Percentiles rank a stretch among this genome's conserved stretches.
Evolutionary conservation across 2,797 vertebrate genomes (phyloP).

Genomic region (Malurus splendens): DNA sequence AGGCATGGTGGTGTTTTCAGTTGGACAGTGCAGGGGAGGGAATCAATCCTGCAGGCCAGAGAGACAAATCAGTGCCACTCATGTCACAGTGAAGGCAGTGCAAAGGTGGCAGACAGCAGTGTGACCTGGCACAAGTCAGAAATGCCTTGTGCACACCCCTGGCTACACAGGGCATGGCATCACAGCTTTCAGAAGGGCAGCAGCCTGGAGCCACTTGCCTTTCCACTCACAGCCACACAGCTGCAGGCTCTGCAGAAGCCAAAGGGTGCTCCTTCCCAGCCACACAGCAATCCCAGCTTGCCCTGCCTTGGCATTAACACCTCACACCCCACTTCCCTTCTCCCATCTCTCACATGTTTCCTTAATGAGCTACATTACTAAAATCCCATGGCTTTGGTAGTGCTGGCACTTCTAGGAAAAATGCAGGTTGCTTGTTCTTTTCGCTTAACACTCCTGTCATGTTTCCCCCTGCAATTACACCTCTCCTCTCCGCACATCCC

Average conservation of each 20-base stretch:
- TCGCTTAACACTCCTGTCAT: neutral
- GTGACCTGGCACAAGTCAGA: neutral
- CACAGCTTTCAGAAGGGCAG: neutral
- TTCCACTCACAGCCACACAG: neutral
- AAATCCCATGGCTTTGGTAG: neutral
- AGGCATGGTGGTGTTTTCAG: neutral
- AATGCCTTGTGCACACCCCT: neutral
- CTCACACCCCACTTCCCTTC: neutral
- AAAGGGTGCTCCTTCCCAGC: neutral
- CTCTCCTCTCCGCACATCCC: neutral
- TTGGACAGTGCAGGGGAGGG: neutral
- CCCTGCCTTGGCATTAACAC: neutral
- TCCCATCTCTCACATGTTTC: rapidly evolving
- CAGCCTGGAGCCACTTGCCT: neutral
- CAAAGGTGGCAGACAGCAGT: rapidly evolving
- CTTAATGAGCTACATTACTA: neutral
- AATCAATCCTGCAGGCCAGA: neutral
- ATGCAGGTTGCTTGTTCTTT: neutral
- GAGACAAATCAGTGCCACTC: rapidly evolving
- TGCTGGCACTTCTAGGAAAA: neutral
- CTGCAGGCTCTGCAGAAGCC: neutral
- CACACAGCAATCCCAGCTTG: neutral
- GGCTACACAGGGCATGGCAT: rapidly evolving
- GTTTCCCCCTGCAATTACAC: neutral
- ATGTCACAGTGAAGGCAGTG: neutral